Base-by-base conservation (phyloP, 2,797 vertebrate species). In the Poeciliopsis presidionis region DNA sequence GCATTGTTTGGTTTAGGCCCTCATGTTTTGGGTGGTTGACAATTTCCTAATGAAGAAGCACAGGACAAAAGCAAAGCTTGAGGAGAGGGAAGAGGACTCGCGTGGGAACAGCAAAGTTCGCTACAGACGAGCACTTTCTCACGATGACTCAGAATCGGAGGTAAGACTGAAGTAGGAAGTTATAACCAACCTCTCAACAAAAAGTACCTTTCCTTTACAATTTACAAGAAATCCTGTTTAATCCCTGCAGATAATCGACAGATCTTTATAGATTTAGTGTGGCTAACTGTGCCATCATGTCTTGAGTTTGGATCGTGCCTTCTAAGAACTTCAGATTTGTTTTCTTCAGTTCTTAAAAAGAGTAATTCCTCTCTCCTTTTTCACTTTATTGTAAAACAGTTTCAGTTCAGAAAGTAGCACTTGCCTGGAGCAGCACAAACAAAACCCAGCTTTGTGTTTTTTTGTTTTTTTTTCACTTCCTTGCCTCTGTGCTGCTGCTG, bases 21-120 rank as follows among this genome's bases (percentile, higher is more conserved):
- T 99, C 76, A 99, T 99, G 98, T 99, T 99, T 93, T 99, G 98
- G 98, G 98, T 99, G 81, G 98, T 99, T 63, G 98, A 99, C 94
- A 99, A 99, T 87, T 99, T 99, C 90, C 95, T 99, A 75, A 99
- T 99, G 98, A 99, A 98, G 93, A 99, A 99, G 92, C 96, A 98
- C 81, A 97, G 96, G 90, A 99, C 97, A 94, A 99, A 99, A 97
- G 98, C 97, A 91, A 99, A 99, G 88, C 90, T 96, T 49, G 98
- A 99, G 94, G 98, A 99, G 92, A 96, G 97, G 79, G 97, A 96
- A 86, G 97, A 97, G 67, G 97, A 98, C 84, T 95, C 96, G 0
- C 95, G 98, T 72, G 97, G 97, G 22, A 97, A 95, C 90, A 97
- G 96, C 90, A 99, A 98, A 91, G 96, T 99, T 81, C 97, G 98